Evolutionary conservation across 2,888 invertebrate genomes (phyloP).

Genomic region (Mayetiola destructor): DNA sequence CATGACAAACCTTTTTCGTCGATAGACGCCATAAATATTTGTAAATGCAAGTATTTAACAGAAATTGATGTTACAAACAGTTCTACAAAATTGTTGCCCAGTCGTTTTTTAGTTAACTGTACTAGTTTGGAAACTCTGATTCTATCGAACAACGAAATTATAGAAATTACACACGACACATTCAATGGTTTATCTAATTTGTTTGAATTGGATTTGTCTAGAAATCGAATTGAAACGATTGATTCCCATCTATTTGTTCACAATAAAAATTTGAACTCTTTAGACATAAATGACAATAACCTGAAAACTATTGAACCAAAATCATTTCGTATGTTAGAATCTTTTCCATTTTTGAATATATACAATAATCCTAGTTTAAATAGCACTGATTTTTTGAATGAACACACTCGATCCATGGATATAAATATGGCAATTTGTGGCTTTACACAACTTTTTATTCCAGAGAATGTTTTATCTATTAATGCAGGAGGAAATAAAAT

Average conservation of each 20-base stretch:
- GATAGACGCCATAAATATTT: background rate
- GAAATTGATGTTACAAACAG: conserved; percentile 1
- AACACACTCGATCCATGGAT: too few species aligned
- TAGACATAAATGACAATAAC: background rate
- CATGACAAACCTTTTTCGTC: background rate
- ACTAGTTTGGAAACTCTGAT: background rate
- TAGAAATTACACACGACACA: background rate
- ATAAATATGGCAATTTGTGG: too few species aligned
- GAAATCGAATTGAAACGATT: background rate
- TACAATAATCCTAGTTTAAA: background rate
- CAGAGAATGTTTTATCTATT: too few species aligned
- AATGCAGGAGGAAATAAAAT: background rate
- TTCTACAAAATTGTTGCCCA: background rate
- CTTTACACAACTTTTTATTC: too few species aligned
- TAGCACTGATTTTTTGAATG: background rate
- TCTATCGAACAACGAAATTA: conserved; percentile 4
- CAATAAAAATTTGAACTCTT: background rate
- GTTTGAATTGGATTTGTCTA: background rate
- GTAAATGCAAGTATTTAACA: conserved; percentile 3
- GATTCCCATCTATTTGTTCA: background rate
- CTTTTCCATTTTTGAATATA: background rate
- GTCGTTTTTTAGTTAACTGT: background rate
- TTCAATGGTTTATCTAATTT: conserved; percentile 6
- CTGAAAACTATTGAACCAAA: background rate
- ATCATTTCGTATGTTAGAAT: background rate